Evolutionary conservation across 2,113 vertebrate genomes (phyloP).

Genomic region (Morone chrysops): DNA sequence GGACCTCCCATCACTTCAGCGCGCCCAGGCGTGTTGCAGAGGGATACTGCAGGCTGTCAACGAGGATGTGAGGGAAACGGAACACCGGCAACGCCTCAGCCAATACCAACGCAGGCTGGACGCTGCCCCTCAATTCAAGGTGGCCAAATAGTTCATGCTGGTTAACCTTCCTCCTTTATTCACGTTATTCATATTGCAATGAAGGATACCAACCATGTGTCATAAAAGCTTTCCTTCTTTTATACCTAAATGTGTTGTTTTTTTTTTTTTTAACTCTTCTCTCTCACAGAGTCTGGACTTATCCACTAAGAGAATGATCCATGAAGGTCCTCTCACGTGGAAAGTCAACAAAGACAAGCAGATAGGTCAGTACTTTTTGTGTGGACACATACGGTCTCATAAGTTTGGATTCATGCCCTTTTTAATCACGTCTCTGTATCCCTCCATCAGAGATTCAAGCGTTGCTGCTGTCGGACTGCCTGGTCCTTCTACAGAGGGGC

Average conservation of each 20-base stretch:
- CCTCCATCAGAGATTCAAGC: constrained; percentile 89
- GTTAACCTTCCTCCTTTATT: neutral
- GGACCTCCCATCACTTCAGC: constrained; percentile 88
- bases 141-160: constrained; percentile 38
- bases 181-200: neutral
- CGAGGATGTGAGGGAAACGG: constrained; percentile 88
- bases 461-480: constrained; percentile 91
- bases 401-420: fast-evolving
- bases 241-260: no score
- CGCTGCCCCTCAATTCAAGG: constrained; percentile 91
- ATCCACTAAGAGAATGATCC: constrained; percentile 92
- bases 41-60: constrained; percentile 91
- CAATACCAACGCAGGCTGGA: constrained; percentile 94
- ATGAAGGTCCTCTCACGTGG: constrained; percentile 93
- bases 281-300: constrained; percentile 89
- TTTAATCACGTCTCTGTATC: neutral
- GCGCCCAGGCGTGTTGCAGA: constrained; percentile 89
- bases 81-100: constrained; percentile 88
- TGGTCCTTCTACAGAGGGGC: constrained; percentile 91
- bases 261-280: neutral
- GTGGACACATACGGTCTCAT: neutral
- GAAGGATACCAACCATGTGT: fast-evolving
- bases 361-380: constrained; percentile 83
- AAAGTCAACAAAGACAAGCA: constrained; percentile 93
- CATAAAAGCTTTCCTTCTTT: neutral